Conservation (phyloP, 1,140 invertebrate species). For the Atta texana region DNA sequence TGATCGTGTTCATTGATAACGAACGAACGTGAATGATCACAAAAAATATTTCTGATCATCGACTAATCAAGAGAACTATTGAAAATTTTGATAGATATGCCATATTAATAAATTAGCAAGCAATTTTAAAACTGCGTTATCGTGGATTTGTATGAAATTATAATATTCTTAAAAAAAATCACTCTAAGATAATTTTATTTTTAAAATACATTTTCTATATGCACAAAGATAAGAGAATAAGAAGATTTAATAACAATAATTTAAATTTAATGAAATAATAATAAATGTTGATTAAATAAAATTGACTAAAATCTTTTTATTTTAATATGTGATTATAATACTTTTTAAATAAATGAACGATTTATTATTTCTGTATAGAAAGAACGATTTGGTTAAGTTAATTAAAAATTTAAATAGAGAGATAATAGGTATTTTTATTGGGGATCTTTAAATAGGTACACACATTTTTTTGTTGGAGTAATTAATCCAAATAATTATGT, state of each 20-base stretch:
- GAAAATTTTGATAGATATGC: background rate
- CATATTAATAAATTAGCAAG: background rate
- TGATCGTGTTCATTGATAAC: background rate
- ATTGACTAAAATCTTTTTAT: background rate
- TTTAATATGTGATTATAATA: background rate
- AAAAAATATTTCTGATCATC: background rate
- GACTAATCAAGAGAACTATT: background rate
- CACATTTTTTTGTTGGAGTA: too few species aligned
- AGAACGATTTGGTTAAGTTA: too few species aligned
- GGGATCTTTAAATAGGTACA: too few species aligned
- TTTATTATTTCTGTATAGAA: background rate
- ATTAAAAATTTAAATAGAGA: too few species aligned
- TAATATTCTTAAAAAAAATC: background rate
- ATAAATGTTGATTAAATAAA: background rate
- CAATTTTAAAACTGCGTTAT: background rate
- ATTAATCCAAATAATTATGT: too few species aligned
- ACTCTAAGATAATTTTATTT: background rate
- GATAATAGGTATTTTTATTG: too few species aligned
- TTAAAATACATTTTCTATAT: background rate
- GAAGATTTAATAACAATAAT: background rate
- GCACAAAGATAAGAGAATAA: background rate
- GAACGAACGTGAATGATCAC: background rate
- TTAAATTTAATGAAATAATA: background rate
- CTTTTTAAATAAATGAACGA: background rate
- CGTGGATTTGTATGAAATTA: background rate